These are phyloP conservation scores for Andricus curvator DNA, from an alignment of 2,888 invertebrate species.

Conservation along the genomic window DNA sequence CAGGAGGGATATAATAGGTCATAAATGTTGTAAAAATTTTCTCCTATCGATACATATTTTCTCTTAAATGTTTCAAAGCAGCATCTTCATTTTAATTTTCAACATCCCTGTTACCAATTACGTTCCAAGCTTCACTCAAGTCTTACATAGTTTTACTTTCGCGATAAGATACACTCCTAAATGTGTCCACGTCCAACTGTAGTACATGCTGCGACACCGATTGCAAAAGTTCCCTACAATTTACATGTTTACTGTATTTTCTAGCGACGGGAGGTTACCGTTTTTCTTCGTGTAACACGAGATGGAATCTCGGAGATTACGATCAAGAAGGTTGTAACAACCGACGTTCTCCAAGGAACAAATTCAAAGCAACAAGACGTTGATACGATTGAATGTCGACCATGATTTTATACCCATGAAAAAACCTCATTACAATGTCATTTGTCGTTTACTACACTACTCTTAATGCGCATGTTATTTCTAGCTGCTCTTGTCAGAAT, in stretches of 20 bases:
- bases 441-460: background rate
- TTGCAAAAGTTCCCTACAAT: constrained; percentile 30
- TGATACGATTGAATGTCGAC: constrained; percentile 28
- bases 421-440: constrained; percentile 14
- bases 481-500: background rate
- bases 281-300: constrained; percentile 38
- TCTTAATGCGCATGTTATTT: background rate
- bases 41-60: no score
- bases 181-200: background rate
- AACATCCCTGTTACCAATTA: background rate
- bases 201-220: constrained; percentile 22
- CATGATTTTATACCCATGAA: background rate
- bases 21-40: background rate
- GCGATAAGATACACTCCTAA: background rate
- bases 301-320: constrained; percentile 38
- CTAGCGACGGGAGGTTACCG: constrained; percentile 37
- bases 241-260: constrained; percentile 38
- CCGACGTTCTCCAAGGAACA: constrained; percentile 30
- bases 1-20: background rate
- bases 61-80: background rate
- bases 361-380: constrained; percentile 29
- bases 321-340: constrained; percentile 39
- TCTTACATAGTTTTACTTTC: background rate
- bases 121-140: background rate
- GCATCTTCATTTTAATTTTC: background rate